These are phyloP conservation scores for Hypsopygia costalis DNA, from an alignment of 2,888 invertebrate genomes.

Conservation along the genomic window DNA sequence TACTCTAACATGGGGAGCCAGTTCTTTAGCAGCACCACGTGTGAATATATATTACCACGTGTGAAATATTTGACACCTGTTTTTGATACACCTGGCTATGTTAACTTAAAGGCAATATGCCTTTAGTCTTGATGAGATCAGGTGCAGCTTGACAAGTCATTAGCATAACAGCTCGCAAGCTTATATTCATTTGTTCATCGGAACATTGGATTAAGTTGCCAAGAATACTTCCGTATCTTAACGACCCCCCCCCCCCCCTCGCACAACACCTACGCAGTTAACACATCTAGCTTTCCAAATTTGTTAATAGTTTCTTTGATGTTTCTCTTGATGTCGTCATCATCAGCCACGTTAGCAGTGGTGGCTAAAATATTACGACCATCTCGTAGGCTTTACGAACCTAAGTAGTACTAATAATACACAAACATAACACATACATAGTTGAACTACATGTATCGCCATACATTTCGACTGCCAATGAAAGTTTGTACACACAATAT, in stretches of 20 bases:
- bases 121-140: conserved; percentile 27
- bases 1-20: no score
- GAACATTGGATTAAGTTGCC: conserved; percentile 20
- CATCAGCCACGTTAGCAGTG: conserved; percentile 26
- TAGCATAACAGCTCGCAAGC: conserved; percentile 27
- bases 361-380: conserved; percentile 19
- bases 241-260: no score
- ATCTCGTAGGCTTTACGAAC: no score
- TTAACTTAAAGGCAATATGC: conserved; percentile 33
- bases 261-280: conserved; percentile 34
- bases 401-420: no score
- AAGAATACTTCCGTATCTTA: conserved; percentile 14
- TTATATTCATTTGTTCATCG: conserved; percentile 25
- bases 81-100: conserved; percentile 13
- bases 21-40: no score
- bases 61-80: conserved; percentile 27
- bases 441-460: no score
- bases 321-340: conserved; percentile 21
- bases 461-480: no score
- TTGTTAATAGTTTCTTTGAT: conserved; percentile 23
- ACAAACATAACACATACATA: no score
- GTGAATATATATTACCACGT: no score
- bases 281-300: conserved; percentile 30
- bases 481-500: no score
- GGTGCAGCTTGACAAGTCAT: conserved; percentile 25